phyloP scores from a whole-genome alignment of 2,888 invertebrate species.

The Cancer borealis region DNA sequence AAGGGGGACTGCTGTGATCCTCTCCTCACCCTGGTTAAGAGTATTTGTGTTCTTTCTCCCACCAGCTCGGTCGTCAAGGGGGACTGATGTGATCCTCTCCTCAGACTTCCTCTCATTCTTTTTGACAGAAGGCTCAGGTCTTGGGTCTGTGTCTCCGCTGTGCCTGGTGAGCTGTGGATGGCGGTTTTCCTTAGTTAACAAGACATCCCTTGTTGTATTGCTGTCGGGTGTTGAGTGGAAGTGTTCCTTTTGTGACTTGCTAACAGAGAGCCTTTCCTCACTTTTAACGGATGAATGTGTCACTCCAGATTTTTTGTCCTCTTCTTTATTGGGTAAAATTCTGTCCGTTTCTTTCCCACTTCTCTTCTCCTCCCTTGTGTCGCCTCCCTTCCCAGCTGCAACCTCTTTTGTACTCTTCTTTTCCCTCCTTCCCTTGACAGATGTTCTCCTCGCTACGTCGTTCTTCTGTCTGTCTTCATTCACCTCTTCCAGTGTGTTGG shows the following conservation, averaged over 20 bases:
- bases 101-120: neutral
- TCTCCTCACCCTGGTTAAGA: too few species aligned
- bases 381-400: neutral
- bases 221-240: neutral
- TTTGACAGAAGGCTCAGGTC: neutral
- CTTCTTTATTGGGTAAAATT: neutral
- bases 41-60: neutral
- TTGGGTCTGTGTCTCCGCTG: neutral
- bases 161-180: neutral
- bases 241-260: neutral
- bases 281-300: neutral
- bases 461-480: neutral
- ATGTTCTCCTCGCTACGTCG: neutral
- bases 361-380: conserved; percentile 12
- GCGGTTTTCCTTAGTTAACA: neutral
- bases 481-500: neutral
- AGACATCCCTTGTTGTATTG: neutral
- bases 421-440: conserved; percentile 28
- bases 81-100: neutral
- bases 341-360: neutral
- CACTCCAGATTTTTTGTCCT: neutral
- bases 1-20: too few species aligned
- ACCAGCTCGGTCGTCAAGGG: neutral
- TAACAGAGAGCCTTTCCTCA: neutral
- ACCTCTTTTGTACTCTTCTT: neutral